These are phyloP conservation scores for Potorous gilbertii DNA, from an alignment of 2,797 vertebrate species.

Conservation along the genomic window DNA sequence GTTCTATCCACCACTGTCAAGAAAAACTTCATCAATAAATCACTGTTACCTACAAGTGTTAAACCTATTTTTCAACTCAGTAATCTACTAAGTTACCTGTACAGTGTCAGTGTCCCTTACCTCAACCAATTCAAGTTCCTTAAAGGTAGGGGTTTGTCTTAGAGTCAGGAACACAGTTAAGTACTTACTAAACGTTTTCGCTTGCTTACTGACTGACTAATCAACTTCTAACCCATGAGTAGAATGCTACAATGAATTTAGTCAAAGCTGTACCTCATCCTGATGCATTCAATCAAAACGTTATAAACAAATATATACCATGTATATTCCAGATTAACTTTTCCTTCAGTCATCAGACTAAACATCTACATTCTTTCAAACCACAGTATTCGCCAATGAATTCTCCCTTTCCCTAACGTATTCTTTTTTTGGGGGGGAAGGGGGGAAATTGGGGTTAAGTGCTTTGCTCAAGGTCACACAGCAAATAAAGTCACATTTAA, in stretches of 20 bases:
- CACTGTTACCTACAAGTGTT: not conserved
- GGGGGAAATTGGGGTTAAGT: rapidly evolving
- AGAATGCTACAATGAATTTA: not conserved
- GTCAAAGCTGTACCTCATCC: not conserved
- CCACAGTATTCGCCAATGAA: not conserved
- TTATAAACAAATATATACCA: not conserved
- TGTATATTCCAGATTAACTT: not conserved
- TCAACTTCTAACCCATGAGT: not conserved
- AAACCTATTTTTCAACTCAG: not conserved
- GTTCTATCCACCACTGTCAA: not conserved
- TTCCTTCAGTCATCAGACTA: not conserved
- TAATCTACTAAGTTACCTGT: not conserved
- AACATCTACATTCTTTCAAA: not conserved
- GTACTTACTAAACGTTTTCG: not conserved
- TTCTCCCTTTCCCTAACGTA: no score
- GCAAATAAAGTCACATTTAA: not conserved
- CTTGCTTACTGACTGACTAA: not conserved
- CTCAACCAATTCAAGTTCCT: not conserved
- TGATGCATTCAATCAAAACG: not conserved
- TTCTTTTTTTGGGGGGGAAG: not conserved
- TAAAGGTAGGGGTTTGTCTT: not conserved
- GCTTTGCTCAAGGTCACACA: not conserved
- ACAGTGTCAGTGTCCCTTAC: not conserved
- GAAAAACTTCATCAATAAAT: not conserved
- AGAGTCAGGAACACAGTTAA: not conserved